Evolutionary conservation across 2,113 vertebrate species (phyloP).

Genomic region (Melanerpes aurifrons): DNA sequence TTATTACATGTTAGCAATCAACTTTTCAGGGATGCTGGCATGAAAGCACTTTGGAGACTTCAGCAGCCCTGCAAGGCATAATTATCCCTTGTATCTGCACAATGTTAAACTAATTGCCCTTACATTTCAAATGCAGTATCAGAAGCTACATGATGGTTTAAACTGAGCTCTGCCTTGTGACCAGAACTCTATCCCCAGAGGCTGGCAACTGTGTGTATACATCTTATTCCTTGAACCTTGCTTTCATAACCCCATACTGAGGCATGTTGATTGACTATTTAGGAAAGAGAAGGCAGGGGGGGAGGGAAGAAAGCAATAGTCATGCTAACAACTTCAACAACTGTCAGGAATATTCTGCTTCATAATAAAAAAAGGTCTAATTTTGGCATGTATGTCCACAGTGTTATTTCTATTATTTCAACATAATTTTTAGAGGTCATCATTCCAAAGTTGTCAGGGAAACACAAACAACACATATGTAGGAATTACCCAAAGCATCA

Average conservation of each 20-base stretch:
- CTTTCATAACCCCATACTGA: neutral
- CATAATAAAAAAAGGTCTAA: neutral
- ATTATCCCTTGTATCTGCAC: conserved; percentile 64
- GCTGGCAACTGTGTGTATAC: neutral
- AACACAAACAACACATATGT: neutral
- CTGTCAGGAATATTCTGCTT: neutral
- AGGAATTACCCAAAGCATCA: neutral
- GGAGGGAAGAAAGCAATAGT: neutral
- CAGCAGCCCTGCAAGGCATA: conserved; percentile 38
- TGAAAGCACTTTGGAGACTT: conserved; percentile 29
- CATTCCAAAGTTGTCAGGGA: neutral
- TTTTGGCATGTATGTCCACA: neutral
- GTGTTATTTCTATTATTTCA: neutral
- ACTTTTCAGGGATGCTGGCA: conserved; percentile 24
- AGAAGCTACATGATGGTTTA: conserved; percentile 20
- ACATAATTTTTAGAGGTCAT: neutral
- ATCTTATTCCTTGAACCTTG: neutral
- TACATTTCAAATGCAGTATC: conserved; percentile 22
- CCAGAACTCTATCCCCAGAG: neutral
- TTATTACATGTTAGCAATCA: conserved; percentile 41
- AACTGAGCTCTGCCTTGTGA: conserved; percentile 34
- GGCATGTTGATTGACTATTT: neutral
- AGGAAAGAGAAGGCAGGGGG: neutral
- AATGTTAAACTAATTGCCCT: conserved; percentile 66
- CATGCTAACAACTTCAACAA: neutral